Percentiles rank a stretch among this genome's conserved stretches.
Evolutionary conservation across 2,797 vertebrate genomes (phyloP).

Genomic region (Gorsachius magnificus): DNA sequence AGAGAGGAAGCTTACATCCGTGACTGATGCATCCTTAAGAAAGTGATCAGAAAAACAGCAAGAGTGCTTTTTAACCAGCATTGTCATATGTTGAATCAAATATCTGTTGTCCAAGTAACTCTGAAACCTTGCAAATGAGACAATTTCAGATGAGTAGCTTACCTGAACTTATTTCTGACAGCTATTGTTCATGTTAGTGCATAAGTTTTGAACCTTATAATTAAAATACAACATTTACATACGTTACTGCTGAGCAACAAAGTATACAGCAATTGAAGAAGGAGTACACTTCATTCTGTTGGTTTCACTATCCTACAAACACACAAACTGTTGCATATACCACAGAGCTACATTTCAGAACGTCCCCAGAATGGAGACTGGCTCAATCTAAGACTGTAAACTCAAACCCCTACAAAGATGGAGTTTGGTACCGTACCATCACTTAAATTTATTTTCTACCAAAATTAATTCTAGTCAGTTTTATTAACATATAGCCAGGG

Average conservation of each 20-base stretch:
- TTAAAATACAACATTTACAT: neutral
- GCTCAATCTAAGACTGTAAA: neutral
- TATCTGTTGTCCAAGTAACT: neutral
- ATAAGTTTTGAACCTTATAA: neutral
- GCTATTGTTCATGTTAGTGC: neutral
- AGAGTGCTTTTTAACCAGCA: neutral
- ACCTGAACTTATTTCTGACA: neutral
- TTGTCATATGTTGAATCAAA: neutral
- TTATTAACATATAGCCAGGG: neutral
- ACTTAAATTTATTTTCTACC: neutral
- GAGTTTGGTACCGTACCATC: rapidly evolving
- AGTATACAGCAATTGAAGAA: neutral
- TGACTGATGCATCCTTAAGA: neutral
- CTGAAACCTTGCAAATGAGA: neutral
- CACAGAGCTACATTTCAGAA: neutral
- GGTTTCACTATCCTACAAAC: neutral
- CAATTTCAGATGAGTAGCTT: neutral
- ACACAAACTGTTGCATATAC: neutral
- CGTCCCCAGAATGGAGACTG: neutral
- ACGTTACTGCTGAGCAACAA: neutral
- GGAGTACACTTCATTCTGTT: neutral
- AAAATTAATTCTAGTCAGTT: neutral
- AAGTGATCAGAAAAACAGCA: neutral
- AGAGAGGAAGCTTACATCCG: neutral
- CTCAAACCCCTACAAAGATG: neutral